Base-by-base conservation (phyloP, 2,888 invertebrate genomes). In the Ceratothoa steindachneri region DNA sequence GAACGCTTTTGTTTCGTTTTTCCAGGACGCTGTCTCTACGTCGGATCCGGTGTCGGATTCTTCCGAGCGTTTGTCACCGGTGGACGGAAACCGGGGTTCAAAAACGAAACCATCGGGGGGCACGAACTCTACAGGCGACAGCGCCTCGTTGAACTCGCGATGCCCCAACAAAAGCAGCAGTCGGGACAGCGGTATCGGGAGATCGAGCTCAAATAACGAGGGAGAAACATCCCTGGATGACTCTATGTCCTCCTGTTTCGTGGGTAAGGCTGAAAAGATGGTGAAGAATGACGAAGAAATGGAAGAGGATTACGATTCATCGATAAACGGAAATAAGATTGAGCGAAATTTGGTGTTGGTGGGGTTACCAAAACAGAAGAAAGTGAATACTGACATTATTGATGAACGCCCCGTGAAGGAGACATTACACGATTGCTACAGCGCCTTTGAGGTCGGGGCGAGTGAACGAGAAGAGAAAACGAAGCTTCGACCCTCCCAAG, bases 31-130 rank as follows among this genome's bases (percentile, higher is more conserved):
- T 24, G 73, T 73, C 41, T 80, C 80, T 2, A 77, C 79, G 30
- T 80, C 80, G 5, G 80, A 80, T 27, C 80, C 80, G 22, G 74
- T 77, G n/a, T 80, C 80, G 0, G 80, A 80, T 68, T 80, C 77
- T 19, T 80, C 80, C 9, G 80, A 80, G 30, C 66, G 75, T 12
- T 70, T 74, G 27, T 75, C 71, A 15, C 75, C 75, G 4, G 64
- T 77, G 31, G 71, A 70, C 29, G 67, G 72, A 24, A 24, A 24
- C 1, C 19, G 60, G 12, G 1, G 60, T 24, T 60, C 3, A 24
- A 60, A 60, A 24, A 3, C 9, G 12, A 60, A 60, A 60, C 22
- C 60, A 22, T 41, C 41, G 41, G 41, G 5, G 7, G 27, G 27
- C 12, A 24, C 60, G 12, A 60, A 1, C 24, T 60, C 27, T 12